These are phyloP conservation scores for Yoshiicerus persimilis DNA, from an alignment of 1,140 invertebrate species.

Conservation along the genomic window DNA sequence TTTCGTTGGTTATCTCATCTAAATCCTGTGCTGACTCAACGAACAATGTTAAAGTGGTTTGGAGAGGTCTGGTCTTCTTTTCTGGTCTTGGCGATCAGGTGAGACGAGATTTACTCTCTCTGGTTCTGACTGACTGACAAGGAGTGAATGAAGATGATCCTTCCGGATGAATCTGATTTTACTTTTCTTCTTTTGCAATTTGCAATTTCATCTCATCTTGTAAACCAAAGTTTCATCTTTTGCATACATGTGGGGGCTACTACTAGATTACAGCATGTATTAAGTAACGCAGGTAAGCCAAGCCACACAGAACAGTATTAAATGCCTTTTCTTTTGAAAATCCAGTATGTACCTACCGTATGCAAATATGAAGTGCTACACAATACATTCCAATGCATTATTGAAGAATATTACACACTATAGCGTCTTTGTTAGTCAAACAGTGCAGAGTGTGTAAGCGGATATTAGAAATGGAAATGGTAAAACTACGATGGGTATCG, in stretches of 20 bases:
- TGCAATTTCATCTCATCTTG: background rate
- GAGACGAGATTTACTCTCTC: background rate
- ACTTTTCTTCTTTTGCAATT: background rate
- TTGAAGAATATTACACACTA: background rate
- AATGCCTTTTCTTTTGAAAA: too few species aligned
- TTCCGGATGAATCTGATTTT: background rate
- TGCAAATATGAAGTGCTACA: background rate
- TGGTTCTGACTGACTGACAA: background rate
- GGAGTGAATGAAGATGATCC: background rate
- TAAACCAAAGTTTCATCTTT: background rate
- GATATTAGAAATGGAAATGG: too few species aligned
- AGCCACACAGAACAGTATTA: too few species aligned
- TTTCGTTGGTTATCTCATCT: background rate
- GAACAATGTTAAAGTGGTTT: background rate
- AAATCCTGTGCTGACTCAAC: background rate
- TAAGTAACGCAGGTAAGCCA: too few species aligned
- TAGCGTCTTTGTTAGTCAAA: too few species aligned
- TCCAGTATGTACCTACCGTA: too few species aligned
- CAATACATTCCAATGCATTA: background rate
- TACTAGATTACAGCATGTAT: too few species aligned
- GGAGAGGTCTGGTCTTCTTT: background rate
- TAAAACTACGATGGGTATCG: too few species aligned
- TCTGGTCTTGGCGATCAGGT: background rate
- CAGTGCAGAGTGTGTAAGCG: too few species aligned
- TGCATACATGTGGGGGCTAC: background rate